phyloP scores from a whole-genome alignment of 2,797 vertebrate species.

The Characodon lateralis region DNA sequence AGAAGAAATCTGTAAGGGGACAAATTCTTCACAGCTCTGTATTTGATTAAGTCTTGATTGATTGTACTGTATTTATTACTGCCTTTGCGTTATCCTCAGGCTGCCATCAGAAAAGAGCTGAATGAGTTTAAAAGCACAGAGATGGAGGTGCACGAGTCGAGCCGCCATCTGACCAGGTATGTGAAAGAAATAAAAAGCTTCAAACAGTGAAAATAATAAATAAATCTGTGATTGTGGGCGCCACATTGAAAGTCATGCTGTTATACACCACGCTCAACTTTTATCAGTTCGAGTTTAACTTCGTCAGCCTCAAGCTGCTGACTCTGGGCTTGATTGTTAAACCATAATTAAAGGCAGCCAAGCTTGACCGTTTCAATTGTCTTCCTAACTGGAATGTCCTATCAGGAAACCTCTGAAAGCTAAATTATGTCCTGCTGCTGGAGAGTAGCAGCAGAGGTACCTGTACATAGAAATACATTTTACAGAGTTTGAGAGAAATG shows the following conservation, averaged over 20 bases:
- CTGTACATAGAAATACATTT: neutral
- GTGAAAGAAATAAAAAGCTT: neutral
- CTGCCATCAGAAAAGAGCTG: conserved; percentile 97
- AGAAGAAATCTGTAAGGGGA: neutral
- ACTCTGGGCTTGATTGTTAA: neutral
- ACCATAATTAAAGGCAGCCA: conserved; percentile 1
- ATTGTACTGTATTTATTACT: neutral
- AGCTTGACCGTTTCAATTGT: neutral
- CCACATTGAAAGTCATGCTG: neutral
- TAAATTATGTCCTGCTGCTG: neutral
- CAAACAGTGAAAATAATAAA: neutral
- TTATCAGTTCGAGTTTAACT: neutral
- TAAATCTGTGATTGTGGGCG: neutral
- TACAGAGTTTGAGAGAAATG: neutral
- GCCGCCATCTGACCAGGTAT: conserved; percentile 96
- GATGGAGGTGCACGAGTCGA: conserved; percentile 99
- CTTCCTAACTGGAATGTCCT: neutral
- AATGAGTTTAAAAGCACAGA: conserved; percentile 99
- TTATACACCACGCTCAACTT: neutral
- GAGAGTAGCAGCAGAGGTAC: neutral
- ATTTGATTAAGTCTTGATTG: neutral
- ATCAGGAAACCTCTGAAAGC: neutral
- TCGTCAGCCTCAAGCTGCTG: neutral
- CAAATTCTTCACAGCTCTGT: neutral
- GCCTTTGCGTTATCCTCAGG: conserved; percentile 76